A percentile compares a stretch with the other conserved stretches of the same genome.
Conservation (phyloP, 2,113 vertebrate species). For the Maccullochella peelii region DNA sequence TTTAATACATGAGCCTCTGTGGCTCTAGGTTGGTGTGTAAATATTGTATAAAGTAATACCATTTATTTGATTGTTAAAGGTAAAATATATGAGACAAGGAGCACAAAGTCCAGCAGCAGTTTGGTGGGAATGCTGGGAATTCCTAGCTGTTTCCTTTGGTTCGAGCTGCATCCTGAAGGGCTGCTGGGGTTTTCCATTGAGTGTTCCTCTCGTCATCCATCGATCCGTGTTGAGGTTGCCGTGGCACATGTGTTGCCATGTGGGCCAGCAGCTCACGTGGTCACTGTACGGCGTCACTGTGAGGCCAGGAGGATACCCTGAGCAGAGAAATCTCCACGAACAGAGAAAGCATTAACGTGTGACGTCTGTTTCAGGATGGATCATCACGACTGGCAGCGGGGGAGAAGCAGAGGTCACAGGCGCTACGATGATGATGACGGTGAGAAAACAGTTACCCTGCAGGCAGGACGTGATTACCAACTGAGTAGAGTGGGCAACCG, state of each 20-base stretch:
- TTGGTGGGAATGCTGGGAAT: neutral
- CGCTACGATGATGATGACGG: slow-evolving; percentile 74
- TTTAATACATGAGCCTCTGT: no score
- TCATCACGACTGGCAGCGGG: slow-evolving; percentile 72
- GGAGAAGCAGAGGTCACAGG: slow-evolving; percentile 68
- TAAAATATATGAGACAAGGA: neutral
- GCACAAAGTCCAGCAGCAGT: no score
- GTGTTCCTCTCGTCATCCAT: slow-evolving; percentile 65
- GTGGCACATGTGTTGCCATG: slow-evolving; percentile 44
- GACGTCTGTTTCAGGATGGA: slow-evolving; percentile 70
- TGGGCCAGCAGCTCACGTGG: neutral
- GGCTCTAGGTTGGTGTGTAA: neutral
- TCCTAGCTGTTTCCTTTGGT: neutral
- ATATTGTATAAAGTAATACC: neutral
- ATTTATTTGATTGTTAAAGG: neutral
- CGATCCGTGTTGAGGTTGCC: slow-evolving; percentile 28
- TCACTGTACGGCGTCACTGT: neutral
- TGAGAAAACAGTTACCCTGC: slow-evolving; percentile 45
- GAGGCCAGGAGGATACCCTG: slow-evolving; percentile 23
- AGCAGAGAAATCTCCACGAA: neutral
- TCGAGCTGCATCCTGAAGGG: neutral
- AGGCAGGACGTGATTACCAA: neutral
- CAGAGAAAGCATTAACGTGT: neutral
- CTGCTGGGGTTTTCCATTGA: slow-evolving; percentile 63
- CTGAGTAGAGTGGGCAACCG: neutral